phyloP scores from a whole-genome alignment of 2,888 invertebrate genomes.

The Meta bourneti region DNA sequence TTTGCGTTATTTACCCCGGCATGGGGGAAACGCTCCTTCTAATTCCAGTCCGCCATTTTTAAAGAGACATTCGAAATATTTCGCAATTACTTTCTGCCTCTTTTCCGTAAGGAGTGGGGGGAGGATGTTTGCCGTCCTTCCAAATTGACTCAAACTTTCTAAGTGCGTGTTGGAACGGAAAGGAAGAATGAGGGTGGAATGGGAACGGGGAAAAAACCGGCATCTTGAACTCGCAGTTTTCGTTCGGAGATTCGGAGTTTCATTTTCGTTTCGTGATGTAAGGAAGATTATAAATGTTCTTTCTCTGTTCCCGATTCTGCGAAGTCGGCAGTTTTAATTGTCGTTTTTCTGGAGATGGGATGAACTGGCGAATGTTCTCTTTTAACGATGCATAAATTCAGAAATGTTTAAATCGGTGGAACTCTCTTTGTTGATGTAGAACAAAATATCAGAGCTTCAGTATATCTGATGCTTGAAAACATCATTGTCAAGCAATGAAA shows the following conservation, averaged over 20 bases:
- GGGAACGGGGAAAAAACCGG: neutral
- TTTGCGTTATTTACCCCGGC: neutral
- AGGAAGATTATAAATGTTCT: neutral
- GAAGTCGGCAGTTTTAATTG: conserved; percentile 10
- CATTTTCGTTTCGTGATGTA: conserved; percentile 16
- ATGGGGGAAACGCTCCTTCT: neutral
- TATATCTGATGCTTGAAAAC: too few species aligned
- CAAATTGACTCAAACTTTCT: conserved; percentile 31
- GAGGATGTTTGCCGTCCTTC: neutral
- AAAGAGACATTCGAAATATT: conserved; percentile 2
- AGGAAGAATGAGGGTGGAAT: neutral
- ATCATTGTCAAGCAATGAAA: too few species aligned
- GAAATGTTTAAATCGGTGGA: too few species aligned
- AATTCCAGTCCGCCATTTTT: neutral
- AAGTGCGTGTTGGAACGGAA: neutral
- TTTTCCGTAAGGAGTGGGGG: neutral
- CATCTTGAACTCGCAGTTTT: neutral
- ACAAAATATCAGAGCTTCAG: too few species aligned
- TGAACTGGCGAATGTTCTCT: neutral
- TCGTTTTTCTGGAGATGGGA: neutral
- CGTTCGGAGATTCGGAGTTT: neutral
- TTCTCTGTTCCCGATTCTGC: conserved; percentile 3
- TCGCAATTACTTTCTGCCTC: conserved; percentile 24
- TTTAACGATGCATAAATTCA: too few species aligned
- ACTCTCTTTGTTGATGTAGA: too few species aligned